These are phyloP conservation scores for Xestia c-nigrum DNA, from an alignment of 2,888 invertebrate species.

Conservation along the genomic window DNA sequence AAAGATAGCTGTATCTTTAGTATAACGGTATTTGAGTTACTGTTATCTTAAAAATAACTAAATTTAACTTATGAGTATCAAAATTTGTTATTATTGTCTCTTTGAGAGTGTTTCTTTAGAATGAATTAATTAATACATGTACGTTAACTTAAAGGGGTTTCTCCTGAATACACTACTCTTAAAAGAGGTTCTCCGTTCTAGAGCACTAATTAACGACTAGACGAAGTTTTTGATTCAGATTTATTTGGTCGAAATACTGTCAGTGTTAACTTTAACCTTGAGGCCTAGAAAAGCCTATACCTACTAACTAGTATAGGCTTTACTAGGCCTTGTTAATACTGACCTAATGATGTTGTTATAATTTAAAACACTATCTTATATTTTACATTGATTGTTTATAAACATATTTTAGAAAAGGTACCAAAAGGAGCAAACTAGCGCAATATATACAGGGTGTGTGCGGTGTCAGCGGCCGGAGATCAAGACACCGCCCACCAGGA, in stretches of 20 bases:
- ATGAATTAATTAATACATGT: background rate
- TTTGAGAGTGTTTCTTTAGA: background rate
- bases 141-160: background rate
- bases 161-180: background rate
- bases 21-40: background rate
- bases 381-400: background rate
- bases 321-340: background rate
- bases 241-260: background rate
- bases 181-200: background rate
- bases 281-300: background rate
- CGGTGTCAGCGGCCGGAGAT: conserved; percentile 71
- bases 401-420: background rate
- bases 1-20: background rate
- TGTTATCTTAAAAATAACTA: background rate
- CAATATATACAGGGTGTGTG: conserved; percentile 66
- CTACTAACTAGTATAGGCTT: background rate
- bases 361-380: background rate
- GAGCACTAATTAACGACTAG: background rate
- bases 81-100: background rate
- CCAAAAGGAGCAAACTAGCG: conserved; percentile 42
- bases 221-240: background rate
- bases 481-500: conserved; percentile 70
- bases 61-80: background rate
- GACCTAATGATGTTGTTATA: background rate
- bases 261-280: background rate